These are phyloP conservation scores for Sebastiscus albofasciatus DNA, from an alignment of 2,797 vertebrate species.

Conservation along the genomic window DNA sequence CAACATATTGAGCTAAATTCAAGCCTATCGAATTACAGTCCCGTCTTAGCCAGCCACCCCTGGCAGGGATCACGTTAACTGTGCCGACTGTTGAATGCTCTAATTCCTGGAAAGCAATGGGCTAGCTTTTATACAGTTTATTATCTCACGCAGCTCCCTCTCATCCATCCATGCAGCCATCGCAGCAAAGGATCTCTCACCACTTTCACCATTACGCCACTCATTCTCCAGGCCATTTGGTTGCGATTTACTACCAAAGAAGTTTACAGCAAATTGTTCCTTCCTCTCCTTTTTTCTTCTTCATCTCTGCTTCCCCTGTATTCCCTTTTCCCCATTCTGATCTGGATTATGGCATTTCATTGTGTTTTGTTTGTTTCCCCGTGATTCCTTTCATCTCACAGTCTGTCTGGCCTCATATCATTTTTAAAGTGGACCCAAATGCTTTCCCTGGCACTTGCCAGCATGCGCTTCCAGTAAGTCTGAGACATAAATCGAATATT, in stretches of 20 bases:
- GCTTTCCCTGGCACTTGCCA: constrained; percentile 79
- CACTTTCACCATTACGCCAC: constrained; percentile 71
- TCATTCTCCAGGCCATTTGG: constrained; percentile 78
- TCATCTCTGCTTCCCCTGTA: constrained; percentile 54
- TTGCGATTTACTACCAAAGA: constrained; percentile 82
- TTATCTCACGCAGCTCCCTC: constrained; percentile 69
- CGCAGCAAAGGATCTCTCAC: constrained; percentile 68
- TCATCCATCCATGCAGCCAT: constrained; percentile 73
- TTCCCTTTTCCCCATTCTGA: constrained; percentile 68
- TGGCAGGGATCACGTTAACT: constrained; percentile 53
- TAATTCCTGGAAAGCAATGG: constrained; percentile 72
- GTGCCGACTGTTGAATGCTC: constrained; percentile 45
- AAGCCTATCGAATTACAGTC: constrained; percentile 57
- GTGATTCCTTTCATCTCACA: constrained; percentile 82
- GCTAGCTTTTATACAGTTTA: constrained; percentile 65
- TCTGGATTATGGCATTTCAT: constrained; percentile 83
- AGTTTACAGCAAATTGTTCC: constrained; percentile 79
- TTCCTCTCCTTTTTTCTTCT: constrained; percentile 66
- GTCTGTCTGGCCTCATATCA: constrained; percentile 85
- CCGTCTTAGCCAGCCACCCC: constrained; percentile 37
- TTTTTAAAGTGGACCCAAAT: constrained; percentile 88
- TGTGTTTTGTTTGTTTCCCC: constrained; percentile 85
- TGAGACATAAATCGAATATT: constrained; percentile 83
- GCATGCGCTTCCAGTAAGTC: constrained; percentile 83
- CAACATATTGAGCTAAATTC: constrained; percentile 48